These are phyloP conservation scores for Hypomecis punctinalis DNA, from an alignment of 2,888 invertebrate genomes.

Conservation along the genomic window DNA sequence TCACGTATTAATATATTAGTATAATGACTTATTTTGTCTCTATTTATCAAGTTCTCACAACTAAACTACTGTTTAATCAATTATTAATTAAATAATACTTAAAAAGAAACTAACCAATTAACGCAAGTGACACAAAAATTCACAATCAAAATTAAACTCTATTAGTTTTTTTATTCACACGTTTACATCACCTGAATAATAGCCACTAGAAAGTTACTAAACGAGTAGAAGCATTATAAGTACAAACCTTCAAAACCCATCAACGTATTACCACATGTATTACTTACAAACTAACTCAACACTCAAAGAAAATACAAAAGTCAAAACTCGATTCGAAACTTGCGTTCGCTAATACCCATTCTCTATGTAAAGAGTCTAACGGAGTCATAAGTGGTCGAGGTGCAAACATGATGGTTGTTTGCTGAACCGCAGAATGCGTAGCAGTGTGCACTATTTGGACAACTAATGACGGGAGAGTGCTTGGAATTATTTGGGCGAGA, in stretches of 20 bases:
- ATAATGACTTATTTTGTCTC: no score
- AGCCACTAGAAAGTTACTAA: neutral
- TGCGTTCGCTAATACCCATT: constrained; percentile 34
- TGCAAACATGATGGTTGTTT: constrained; percentile 32
- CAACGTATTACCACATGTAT: neutral
- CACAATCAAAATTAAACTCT: no score
- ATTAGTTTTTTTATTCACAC: no score
- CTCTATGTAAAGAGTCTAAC: constrained; percentile 39
- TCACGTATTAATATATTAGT: no score
- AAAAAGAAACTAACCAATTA: no score
- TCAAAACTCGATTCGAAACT: constrained; percentile 21
- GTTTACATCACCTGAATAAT: no score
- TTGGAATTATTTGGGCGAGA: constrained; percentile 11
- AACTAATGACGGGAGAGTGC: constrained; percentile 39
- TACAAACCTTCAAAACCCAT: neutral
- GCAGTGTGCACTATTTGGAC: constrained; percentile 29
- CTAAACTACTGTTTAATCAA: no score
- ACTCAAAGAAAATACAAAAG: neutral
- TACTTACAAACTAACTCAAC: constrained; percentile 1
- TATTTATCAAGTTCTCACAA: no score
- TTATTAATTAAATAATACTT: no score
- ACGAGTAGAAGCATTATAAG: no score
- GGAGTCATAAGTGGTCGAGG: constrained; percentile 37
- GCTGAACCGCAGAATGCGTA: neutral
- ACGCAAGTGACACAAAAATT: no score